Conservation (phyloP, 1,140 invertebrate genomes). For the Amyelois transitella region DNA sequence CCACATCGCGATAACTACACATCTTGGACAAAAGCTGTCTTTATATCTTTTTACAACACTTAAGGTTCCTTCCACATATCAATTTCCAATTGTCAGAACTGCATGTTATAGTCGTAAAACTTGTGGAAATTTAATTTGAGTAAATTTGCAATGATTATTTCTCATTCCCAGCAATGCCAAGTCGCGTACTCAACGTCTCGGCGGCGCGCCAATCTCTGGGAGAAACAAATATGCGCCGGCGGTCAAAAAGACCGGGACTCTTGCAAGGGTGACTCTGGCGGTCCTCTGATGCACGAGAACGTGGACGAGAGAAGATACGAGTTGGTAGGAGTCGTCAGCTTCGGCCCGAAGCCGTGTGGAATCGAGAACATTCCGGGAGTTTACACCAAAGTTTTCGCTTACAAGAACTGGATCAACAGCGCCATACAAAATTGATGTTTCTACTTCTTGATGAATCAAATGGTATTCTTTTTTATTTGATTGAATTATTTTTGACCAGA, state of each 20-base stretch:
- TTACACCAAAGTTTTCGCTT: conserved; percentile 76
- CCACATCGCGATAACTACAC: too few species aligned
- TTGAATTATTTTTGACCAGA: too few species aligned
- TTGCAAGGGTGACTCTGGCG: conserved; percentile 74
- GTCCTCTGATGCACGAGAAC: conserved; percentile 74
- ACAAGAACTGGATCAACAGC: conserved; percentile 73
- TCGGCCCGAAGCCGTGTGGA: conserved; percentile 76
- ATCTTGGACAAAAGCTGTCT: too few species aligned
- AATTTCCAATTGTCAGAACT: too few species aligned
- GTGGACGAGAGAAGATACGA: conserved; percentile 31
- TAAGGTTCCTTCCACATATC: too few species aligned
- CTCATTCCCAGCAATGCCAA: conserved; percentile 61
- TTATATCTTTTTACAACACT: too few species aligned
- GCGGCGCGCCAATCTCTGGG: conserved; percentile 43
- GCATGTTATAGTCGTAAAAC: too few species aligned
- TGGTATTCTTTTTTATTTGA: too few species aligned
- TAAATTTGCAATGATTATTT: not conserved
- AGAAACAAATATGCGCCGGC: conserved; percentile 52
- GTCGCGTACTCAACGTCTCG: conserved; percentile 48
- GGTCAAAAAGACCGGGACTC: conserved; percentile 51
- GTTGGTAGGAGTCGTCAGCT: conserved; percentile 77
- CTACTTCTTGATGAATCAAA: too few species aligned
- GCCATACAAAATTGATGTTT: too few species aligned
- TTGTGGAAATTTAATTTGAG: not conserved
- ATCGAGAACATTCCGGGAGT: conserved; percentile 74